phyloP scores from a whole-genome alignment of 2,113 vertebrate species.

The Melospiza melodia region DNA sequence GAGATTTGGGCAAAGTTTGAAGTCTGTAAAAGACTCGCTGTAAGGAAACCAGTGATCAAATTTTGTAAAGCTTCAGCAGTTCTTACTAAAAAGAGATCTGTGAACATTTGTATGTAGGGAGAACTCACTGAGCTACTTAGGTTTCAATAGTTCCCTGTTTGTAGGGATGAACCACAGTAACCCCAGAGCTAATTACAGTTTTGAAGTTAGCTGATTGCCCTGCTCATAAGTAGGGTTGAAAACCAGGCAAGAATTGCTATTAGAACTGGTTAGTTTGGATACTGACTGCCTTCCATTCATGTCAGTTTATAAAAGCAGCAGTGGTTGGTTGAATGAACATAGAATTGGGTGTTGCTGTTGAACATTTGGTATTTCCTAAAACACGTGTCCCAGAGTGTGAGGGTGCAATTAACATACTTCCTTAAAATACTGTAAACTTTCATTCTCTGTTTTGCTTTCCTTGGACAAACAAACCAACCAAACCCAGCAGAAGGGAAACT shows the following conservation, averaged over 20 bases:
- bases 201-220: not conserved
- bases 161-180: not conserved
- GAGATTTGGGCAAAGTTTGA: not conserved
- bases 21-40: not conserved
- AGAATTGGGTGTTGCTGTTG: not conserved
- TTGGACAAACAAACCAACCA: not conserved
- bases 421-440: not conserved
- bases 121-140: not conserved
- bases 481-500: not conserved
- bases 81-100: not conserved
- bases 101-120: not conserved
- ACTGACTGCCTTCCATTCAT: not conserved
- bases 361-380: not conserved
- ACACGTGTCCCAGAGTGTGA: accelerated
- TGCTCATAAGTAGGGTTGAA: not conserved
- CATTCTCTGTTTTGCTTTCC: not conserved
- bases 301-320: not conserved
- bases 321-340: not conserved
- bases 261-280: not conserved
- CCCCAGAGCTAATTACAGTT: not conserved
- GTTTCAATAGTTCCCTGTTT: not conserved
- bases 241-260: not conserved
- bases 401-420: not conserved
- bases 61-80: not conserved
- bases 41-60: not conserved